Conservation (phyloP, 1,140 invertebrate species). For the Leptinotarsa defecta region DNA sequence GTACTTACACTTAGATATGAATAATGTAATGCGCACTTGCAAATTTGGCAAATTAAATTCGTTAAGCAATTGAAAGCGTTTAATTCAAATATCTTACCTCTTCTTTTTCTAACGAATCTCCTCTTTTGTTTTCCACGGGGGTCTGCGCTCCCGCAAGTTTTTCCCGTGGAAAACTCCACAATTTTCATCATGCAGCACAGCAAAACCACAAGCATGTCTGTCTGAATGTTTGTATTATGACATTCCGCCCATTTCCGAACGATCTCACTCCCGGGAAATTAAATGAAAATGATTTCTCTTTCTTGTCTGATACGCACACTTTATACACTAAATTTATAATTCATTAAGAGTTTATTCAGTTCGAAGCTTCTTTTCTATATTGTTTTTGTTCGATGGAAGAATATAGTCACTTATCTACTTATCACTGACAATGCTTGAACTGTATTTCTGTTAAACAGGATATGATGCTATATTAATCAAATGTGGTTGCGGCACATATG, state of each 20-base stretch:
- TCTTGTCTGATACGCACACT: no score
- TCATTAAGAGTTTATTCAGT: neutral
- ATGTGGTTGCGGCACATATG: slow-evolving; percentile 30
- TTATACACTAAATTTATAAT: no score
- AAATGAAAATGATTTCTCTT: no score
- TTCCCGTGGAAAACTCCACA: slow-evolving; percentile 52
- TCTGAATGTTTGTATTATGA: slow-evolving; percentile 32
- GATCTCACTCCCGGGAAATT: neutral
- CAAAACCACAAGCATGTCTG: slow-evolving; percentile 53
- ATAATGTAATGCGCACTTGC: neutral
- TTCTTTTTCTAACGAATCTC: slow-evolving; percentile 34
- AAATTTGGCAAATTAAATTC: neutral
- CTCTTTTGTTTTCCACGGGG: slow-evolving; percentile 27
- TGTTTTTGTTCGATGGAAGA: neutral
- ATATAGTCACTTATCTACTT: neutral
- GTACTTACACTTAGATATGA: no score
- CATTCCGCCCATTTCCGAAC: slow-evolving; percentile 27
- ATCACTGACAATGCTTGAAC: neutral
- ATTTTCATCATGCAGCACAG: slow-evolving; percentile 56
- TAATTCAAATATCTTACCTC: slow-evolving; percentile 37
- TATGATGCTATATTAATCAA: slow-evolving; percentile 34
- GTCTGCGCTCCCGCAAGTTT: slow-evolving; percentile 26
- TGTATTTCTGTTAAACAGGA: slow-evolving; percentile 33
- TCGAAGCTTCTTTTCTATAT: neutral
- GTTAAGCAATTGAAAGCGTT: neutral